Evolutionary conservation across 2,113 vertebrate genomes (phyloP).

Genomic region (Podilymbus podiceps): DNA sequence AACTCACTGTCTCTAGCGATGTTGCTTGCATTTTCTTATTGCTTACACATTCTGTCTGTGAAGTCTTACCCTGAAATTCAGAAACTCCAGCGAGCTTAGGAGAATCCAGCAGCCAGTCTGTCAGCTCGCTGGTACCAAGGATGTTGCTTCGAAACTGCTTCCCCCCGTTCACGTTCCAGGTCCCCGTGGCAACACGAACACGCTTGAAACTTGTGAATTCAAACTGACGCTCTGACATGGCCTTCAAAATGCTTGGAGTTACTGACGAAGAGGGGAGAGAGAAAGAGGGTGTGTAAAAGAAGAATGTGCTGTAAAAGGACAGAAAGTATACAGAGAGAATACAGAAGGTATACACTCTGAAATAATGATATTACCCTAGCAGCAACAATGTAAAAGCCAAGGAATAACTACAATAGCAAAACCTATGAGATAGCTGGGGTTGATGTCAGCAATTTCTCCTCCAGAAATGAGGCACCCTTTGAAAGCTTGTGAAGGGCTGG

Average conservation of each 20-base stretch:
- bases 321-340: background rate
- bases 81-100: slow-evolving; percentile 65
- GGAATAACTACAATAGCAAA: background rate
- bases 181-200: slow-evolving; percentile 73
- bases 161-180: slow-evolving; percentile 82
- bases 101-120: slow-evolving; percentile 80
- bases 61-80: slow-evolving; percentile 72
- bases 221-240: slow-evolving; percentile 80
- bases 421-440: background rate
- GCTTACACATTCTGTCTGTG: background rate
- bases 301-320: background rate
- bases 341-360: background rate
- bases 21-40: too few relatives aligned
- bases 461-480: background rate
- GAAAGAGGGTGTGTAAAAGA: background rate
- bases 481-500: background rate
- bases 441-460: background rate
- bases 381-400: background rate
- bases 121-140: slow-evolving; percentile 73
- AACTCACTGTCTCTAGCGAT: background rate
- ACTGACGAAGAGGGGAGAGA: slow-evolving; percentile 49
- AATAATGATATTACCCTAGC: background rate
- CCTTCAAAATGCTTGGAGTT: slow-evolving; percentile 76
- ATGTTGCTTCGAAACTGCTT: slow-evolving; percentile 81
- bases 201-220: slow-evolving; percentile 78